Percentiles rank a stretch among this genome's conserved stretches.
These are phyloP conservation scores for Epicauta chinensis DNA, from an alignment of 1,140 invertebrate genomes.

Conservation along the genomic window DNA sequence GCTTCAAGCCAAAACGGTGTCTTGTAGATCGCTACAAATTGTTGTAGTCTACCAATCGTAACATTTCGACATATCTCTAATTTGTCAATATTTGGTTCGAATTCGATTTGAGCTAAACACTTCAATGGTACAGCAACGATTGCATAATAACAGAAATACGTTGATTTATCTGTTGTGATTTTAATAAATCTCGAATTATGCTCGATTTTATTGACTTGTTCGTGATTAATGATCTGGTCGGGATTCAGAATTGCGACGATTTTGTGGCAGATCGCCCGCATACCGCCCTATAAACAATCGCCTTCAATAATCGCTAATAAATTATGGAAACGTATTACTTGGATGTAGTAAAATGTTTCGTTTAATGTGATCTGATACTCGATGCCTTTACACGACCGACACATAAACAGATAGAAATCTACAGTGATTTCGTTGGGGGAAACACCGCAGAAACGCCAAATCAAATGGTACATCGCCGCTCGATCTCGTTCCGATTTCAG, in stretches of 20 bases:
- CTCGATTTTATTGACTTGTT: slow-evolving; percentile 3
- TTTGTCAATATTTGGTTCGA: slow-evolving; percentile 5
- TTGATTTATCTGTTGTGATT: neutral
- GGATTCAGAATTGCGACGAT: neutral
- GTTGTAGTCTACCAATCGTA: neutral
- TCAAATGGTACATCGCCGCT: slow-evolving; percentile 1
- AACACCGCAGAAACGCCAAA: slow-evolving; percentile 7
- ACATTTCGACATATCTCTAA: slow-evolving; percentile 2
- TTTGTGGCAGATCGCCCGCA: slow-evolving; percentile 7
- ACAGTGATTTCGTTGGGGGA: neutral
- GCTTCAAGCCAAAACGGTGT: slow-evolving; percentile 22
- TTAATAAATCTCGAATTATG: neutral
- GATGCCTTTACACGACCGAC: slow-evolving; percentile 12
- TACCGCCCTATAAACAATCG: neutral
- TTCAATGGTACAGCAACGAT: slow-evolving; percentile 23
- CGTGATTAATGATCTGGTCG: neutral
- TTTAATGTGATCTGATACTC: slow-evolving; percentile 1
- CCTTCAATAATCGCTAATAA: neutral
- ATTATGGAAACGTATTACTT: neutral
- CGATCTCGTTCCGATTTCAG: neutral
- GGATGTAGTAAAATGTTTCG: neutral
- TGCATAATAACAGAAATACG: slow-evolving; percentile 6
- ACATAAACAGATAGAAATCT: slow-evolving; percentile 13
- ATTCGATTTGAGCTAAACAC: slow-evolving; percentile 17
- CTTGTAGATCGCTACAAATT: slow-evolving; percentile 22